A percentile compares a stretch with the other conserved stretches of the same genome.
Evolutionary conservation across 2,888 invertebrate genomes (phyloP).

Genomic region (Polietes domitor): DNA sequence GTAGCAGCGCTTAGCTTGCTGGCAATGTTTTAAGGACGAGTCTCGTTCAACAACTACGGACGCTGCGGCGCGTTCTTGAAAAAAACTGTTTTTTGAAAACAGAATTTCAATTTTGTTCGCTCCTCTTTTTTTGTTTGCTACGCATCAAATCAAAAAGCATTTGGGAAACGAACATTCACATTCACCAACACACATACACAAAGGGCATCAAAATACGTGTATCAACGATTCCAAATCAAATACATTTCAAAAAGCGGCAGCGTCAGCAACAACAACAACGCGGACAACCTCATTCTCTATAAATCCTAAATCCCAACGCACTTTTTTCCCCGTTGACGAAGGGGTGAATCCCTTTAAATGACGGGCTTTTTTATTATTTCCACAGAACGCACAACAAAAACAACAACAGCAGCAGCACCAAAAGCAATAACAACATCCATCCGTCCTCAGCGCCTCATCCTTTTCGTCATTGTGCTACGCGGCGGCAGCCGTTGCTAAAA

Average conservation of each 20-base stretch:
- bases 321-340: conserved; percentile 66
- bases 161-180: conserved; percentile 39
- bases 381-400: conserved; percentile 39
- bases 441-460: conserved; percentile 12
- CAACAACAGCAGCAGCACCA: conserved; percentile 49
- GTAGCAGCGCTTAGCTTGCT: conserved; percentile 16
- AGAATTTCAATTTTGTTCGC: conserved; percentile 44
- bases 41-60: conserved; percentile 60
- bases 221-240: conserved; percentile 33
- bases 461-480: background rate
- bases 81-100: conserved; percentile 47
- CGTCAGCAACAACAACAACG: background rate
- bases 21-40: conserved; percentile 60
- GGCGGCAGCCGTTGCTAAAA: conserved; percentile 32
- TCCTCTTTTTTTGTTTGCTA: conserved; percentile 47
- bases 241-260: conserved; percentile 37
- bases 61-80: conserved; percentile 49
- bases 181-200: conserved; percentile 24
- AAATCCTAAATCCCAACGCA: conserved; percentile 59
- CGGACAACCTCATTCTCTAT: background rate
- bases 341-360: conserved; percentile 67
- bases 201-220: background rate
- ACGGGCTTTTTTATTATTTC: conserved; percentile 60
- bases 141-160: conserved; percentile 64
- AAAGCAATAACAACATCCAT: conserved; percentile 20